A percentile compares a stretch with the other conserved stretches of the same genome.
Conservation (phyloP, 2,888 invertebrate genomes). For the Machimus atricapillus region DNA sequence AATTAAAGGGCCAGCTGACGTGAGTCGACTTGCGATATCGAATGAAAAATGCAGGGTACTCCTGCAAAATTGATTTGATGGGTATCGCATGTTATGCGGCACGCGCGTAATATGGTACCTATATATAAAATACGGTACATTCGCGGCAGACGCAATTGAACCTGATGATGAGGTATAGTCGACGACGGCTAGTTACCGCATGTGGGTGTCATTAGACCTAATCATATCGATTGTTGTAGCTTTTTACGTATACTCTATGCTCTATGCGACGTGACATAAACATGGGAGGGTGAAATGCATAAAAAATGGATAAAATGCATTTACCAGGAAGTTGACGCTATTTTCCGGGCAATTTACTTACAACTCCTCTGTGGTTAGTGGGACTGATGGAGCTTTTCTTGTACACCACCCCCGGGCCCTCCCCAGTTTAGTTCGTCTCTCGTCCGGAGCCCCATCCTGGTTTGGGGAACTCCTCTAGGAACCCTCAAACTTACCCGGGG, state of each 20-base stretch:
- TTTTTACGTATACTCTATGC: not conserved
- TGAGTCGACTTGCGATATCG: not conserved
- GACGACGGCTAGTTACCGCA: not conserved
- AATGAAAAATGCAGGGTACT: not conserved
- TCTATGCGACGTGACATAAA: not conserved
- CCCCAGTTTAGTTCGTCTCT: not conserved
- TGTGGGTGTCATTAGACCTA: not conserved
- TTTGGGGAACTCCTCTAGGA: not conserved
- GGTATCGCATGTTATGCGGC: not conserved
- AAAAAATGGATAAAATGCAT: slow-evolving; percentile 23
- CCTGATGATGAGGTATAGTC: not conserved
- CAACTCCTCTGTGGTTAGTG: not conserved
- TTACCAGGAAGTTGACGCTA: slow-evolving; percentile 30
- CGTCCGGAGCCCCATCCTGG: not conserved
- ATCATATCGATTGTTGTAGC: slow-evolving; percentile 10
- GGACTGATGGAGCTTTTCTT: slow-evolving; percentile 1
- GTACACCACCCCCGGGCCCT: not conserved
- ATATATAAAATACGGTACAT: not conserved
- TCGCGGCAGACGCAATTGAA: not conserved
- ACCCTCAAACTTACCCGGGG: not conserved
- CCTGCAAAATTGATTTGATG: not conserved
- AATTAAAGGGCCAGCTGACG: not conserved
- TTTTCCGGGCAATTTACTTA: slow-evolving; percentile 19
- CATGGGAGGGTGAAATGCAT: not conserved
- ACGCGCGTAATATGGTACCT: not conserved